Evolutionary conservation across 2,797 vertebrate species (phyloP), one percentile per base, ranked within the genome.

Genomic region (Enteromius treurensis): DNA sequence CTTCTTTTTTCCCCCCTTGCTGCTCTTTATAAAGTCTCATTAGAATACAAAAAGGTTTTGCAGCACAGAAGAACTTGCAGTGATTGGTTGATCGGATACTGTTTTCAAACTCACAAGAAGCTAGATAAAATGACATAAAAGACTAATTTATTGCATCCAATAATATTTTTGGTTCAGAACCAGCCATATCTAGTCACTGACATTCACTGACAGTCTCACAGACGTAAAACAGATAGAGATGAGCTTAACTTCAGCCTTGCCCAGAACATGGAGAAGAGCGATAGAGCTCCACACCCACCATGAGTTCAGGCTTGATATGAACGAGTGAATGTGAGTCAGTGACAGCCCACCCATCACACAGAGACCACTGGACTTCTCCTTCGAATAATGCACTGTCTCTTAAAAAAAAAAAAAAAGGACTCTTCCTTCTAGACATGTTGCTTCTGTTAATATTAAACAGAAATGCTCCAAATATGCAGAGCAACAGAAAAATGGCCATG

Each of bases 211-310:
- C 21, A 26, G 15, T 42, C 47, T 79, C 32, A 55, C 14, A 19
- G 47, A 64, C 29, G 14, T 49, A n/a, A 37, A 32, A 62, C 40
- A 34, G 68, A 60, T 62, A 58, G 76, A 64, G 26, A 32, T 10
- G 19, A 45, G 23, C 67, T 13, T 40, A 34, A 55, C 15, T 49
- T 68, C 19, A 7, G 42, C 32, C 51, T 67, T n/a, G 49, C 17
- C 9, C 45, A 76, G 34, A 40, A 26, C 32, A 34, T 55, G n/a
- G 5, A 51, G 78, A 78, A 76, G 70, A 86, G 84, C 32, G 90
- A 90, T 89, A 89, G 15, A 2, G 6, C 49, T 77, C 80, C 86
- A 85, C 90, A 79, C 90, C 90, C 89, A 86, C 19, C 49, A 62
- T 14, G 53, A 55, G 76, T 17, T 4, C 9, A 84, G 55, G 14